Evolutionary conservation across 1,140 invertebrate species (phyloP), one percentile per base, ranked within the genome.

Genomic region (Tetragnatha versicolor): DNA sequence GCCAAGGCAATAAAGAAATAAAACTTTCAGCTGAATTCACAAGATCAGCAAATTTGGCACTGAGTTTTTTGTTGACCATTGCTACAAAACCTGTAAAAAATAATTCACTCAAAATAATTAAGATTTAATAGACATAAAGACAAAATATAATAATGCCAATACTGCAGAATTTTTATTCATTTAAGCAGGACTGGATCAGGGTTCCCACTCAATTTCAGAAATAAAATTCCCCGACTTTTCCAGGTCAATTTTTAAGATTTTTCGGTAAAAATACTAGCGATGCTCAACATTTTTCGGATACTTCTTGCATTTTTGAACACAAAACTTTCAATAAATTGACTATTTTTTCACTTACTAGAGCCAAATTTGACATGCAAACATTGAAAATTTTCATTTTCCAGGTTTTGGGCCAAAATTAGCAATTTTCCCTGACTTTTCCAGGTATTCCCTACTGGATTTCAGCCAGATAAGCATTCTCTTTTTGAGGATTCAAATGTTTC

Each of bases 41-140:
- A 6, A 98, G 87, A 2, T 86, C 85, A 2, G 89, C 85, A 86
- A 98, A 98, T 85, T 97, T 97, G n/a, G 90, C 89, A 1, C 94
- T 97, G 91, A 96, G 96, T 84, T 92, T 91, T 83, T 95, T 95
- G 85, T 98, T 97, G 0, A 98, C 96, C 87, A 96, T 92, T 1
- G 96, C 94, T 0, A 97, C 96, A 87, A 98, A 98, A 4, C 95
- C 87, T 87, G 27, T 5, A 55, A 65, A 39, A 63, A n/a, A 58
- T 2, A 6, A n/a, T n/a, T n/a, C n/a, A n/a, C n/a, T n/a, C n/a
- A n/a, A n/a, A n/a, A 9, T 45, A 45, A 7, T 47, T 17, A 47
- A 20, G 42, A 12, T 47, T 47, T 3, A 47, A 2, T 47, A 17
- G 1, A 47, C 3, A 47, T 12, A 47, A 20, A 47, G 20, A 47